Percentiles rank a stretch among this genome's conserved stretches.
Evolutionary conservation across 2,113 vertebrate species (phyloP).

Genomic region (Scopus umbretta): DNA sequence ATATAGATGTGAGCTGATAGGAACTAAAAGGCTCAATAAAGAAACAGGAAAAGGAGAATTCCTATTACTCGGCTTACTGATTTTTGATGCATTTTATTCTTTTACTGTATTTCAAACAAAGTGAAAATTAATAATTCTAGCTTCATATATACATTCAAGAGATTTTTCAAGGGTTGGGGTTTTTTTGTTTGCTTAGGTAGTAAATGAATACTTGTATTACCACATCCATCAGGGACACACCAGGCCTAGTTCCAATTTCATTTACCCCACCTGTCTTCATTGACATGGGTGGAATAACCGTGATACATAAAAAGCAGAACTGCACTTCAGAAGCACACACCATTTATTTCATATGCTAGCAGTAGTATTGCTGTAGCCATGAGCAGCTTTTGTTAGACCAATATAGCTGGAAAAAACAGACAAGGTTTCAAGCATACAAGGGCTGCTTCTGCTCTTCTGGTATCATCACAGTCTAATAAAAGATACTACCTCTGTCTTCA

Average conservation of each 20-base stretch:
- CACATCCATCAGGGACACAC: not conserved
- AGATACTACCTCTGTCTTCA: not conserved
- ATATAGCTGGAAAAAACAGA: not conserved
- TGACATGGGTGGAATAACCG: not conserved
- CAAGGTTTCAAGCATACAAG: not conserved
- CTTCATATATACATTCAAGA: not conserved
- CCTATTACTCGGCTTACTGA: too few species aligned
- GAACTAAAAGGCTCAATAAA: not conserved
- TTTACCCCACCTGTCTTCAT: not conserved
- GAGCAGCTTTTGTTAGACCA: not conserved
- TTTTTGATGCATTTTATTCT: too few species aligned
- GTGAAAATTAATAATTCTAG: not conserved
- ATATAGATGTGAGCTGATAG: not conserved
- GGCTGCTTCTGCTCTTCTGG: not conserved
- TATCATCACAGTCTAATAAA: not conserved
- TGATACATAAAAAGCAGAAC: not conserved
- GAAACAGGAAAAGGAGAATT: not conserved
- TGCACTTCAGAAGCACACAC: not conserved
- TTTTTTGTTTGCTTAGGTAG: not conserved
- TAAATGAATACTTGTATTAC: not conserved
- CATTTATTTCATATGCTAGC: not conserved
- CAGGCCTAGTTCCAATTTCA: not conserved
- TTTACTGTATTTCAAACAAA: not conserved
- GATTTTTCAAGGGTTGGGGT: not conserved
- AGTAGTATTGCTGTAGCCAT: not conserved